Conservation (phyloP, 2,797 vertebrate genomes). For the Vireo griseus region DNA sequence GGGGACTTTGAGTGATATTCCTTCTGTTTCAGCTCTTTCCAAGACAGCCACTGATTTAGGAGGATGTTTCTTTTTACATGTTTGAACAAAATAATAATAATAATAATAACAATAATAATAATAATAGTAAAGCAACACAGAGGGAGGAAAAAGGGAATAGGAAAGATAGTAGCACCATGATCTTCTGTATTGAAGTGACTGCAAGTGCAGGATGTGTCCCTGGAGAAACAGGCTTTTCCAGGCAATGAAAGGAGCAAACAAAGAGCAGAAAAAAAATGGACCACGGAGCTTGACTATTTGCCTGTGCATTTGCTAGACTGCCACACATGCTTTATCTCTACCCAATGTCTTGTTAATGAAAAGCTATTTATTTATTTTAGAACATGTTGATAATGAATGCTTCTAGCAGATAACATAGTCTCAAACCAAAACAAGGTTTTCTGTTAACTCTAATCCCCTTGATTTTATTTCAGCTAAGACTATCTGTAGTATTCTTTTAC, state of each 20-base stretch:
- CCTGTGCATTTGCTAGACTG: neutral
- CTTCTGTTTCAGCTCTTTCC: constrained; percentile 59
- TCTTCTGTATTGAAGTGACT: neutral
- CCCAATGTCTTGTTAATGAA: constrained; percentile 33
- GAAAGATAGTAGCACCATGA: neutral
- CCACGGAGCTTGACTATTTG: neutral
- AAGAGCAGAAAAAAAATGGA: constrained; percentile 9
- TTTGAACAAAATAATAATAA: neutral
- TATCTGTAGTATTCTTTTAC: constrained; percentile 41
- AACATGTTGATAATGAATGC: constrained; percentile 42
- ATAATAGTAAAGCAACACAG: neutral
- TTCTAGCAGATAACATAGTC: constrained; percentile 50
- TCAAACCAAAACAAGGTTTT: constrained; percentile 42
- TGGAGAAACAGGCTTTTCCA: neutral
- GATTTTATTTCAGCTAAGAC: constrained; percentile 35
- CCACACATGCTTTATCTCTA: constrained; percentile 40
- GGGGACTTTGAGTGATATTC: constrained; percentile 61
- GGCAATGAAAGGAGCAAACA: constrained; percentile 19
- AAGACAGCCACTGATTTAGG: constrained; percentile 55
- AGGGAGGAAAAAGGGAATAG: neutral
- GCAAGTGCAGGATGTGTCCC: neutral
- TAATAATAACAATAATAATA: neutral
- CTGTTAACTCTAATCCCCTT: constrained; percentile 25
- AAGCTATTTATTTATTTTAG: constrained; percentile 51
- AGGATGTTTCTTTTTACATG: constrained; percentile 11